Evolutionary conservation across 1,140 invertebrate genomes (phyloP).

Genomic region (Drosophila lowei): DNA sequence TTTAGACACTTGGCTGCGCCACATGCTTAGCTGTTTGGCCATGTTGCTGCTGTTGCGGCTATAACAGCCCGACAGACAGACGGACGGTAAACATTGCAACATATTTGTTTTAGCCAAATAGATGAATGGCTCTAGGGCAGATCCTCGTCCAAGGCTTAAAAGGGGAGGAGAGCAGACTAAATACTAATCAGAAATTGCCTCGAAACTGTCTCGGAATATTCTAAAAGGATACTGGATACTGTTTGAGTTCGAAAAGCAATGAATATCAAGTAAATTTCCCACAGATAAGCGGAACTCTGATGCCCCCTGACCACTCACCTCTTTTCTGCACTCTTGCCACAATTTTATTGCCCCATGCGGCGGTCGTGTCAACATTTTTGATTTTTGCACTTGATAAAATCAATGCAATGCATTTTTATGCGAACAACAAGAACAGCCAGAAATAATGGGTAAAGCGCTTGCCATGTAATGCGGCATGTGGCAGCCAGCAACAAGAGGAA

Average conservation of each 20-base stretch:
- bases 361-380: slow-evolving; percentile 72
- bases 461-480: slow-evolving; percentile 55
- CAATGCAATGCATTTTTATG: slow-evolving; percentile 71
- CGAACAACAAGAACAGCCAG: slow-evolving; percentile 31
- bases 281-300: neutral
- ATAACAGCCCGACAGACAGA: slow-evolving; percentile 19
- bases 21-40: slow-evolving; percentile 42
- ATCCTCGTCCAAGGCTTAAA: neutral
- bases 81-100: slow-evolving; percentile 43
- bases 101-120: slow-evolving; percentile 59
- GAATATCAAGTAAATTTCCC: slow-evolving; percentile 29
- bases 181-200: slow-evolving; percentile 16
- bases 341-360: slow-evolving; percentile 53
- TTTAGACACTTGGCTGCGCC: slow-evolving; percentile 33
- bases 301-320: slow-evolving; percentile 12
- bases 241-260: slow-evolving; percentile 42
- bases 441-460: slow-evolving; percentile 43
- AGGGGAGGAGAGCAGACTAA: neutral
- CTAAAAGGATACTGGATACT: neutral
- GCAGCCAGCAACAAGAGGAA: slow-evolving; percentile 31
- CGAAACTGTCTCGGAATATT: neutral
- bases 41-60: slow-evolving; percentile 9
- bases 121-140: slow-evolving; percentile 20
- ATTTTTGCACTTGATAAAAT: slow-evolving; percentile 76
- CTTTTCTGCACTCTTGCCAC: slow-evolving; percentile 29